A percentile compares a stretch with the other conserved stretches of the same genome.
Conservation (phyloP, 2,797 vertebrate genomes). For the Geotrypetes seraphini region DNA sequence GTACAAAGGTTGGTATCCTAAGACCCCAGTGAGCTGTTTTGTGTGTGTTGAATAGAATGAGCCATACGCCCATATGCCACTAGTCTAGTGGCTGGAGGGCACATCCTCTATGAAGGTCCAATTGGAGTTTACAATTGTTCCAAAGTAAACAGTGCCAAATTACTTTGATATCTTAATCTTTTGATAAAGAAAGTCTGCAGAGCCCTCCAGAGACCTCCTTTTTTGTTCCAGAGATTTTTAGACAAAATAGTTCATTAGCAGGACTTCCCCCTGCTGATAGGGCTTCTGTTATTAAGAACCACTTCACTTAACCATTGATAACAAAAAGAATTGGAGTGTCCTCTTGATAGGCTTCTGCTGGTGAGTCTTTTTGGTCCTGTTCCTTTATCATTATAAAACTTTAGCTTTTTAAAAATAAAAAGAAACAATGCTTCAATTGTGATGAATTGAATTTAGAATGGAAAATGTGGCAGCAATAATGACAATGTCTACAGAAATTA, state of each 20-base stretch:
- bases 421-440: too few relatives aligned
- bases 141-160: slow-evolving; percentile 35
- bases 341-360: slow-evolving; percentile 30
- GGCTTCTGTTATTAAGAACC: slow-evolving; percentile 31
- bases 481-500: too few relatives aligned
- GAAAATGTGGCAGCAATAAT: too few relatives aligned
- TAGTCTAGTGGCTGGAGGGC: slow-evolving; percentile 19
- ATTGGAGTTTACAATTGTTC: slow-evolving; percentile 45
- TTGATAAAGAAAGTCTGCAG: slow-evolving; percentile 44
- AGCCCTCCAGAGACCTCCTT: slow-evolving; percentile 43
- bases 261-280: slow-evolving; percentile 49
- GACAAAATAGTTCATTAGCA: slow-evolving; percentile 54
- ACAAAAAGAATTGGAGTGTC: slow-evolving; percentile 31
- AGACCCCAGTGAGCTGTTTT: slow-evolving; percentile 24
- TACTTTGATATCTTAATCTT: slow-evolving; percentile 47
- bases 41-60: slow-evolving; percentile 28
- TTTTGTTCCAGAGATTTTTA: slow-evolving; percentile 44
- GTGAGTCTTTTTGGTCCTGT: slow-evolving; percentile 26
- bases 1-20: slow-evolving; percentile 28
- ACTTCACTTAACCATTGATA: slow-evolving; percentile 25
- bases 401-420: not conserved
- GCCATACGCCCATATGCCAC: slow-evolving; percentile 16
- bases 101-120: slow-evolving; percentile 23
- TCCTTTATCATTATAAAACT: not conserved
- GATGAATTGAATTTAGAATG: too few relatives aligned